A percentile compares a stretch with the other conserved stretches of the same genome.
These are phyloP conservation scores for Tenthredo scrophulariae DNA, from an alignment of 2,888 invertebrate species.

Conservation along the genomic window DNA sequence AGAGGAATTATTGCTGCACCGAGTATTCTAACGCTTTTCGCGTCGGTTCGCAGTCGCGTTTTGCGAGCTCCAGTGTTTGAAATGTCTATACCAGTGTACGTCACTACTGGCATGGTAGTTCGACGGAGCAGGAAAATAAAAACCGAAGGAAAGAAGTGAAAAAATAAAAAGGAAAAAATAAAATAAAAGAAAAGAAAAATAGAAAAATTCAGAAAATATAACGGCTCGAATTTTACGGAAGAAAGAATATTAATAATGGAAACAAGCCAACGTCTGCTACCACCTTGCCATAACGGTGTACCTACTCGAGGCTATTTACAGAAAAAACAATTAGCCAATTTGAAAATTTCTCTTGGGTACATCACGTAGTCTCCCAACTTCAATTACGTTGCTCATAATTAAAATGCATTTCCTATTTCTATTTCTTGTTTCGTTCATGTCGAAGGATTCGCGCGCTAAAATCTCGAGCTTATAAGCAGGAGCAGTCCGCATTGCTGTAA, in stretches of 20 bases:
- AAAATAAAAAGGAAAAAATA: not conserved
- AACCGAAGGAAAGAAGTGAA: not conserved
- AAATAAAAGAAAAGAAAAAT: not conserved
- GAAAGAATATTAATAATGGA: not conserved
- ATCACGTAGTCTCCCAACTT: not conserved
- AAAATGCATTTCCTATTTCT: not conserved
- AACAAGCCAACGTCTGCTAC: not conserved
- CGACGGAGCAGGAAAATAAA: not conserved
- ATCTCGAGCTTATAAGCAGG: not conserved
- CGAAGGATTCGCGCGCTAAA: not conserved
- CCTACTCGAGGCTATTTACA: not conserved
- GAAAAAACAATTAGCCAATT: slow-evolving; percentile 6
- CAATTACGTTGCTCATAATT: not conserved
- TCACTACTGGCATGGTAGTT: not conserved
- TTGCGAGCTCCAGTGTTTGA: not conserved
- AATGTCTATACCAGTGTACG: not conserved
- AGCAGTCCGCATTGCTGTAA: not conserved
- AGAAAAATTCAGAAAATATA: not conserved
- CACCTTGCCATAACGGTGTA: not conserved
- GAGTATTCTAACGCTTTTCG: not conserved
- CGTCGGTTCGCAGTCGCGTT: not conserved
- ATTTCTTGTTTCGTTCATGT: not conserved
- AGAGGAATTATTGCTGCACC: slow-evolving; percentile 22
- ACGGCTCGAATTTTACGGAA: not conserved
- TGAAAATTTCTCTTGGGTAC: not conserved